Base-by-base conservation (phyloP, 2,888 invertebrate species). In the Phaedon cochleariae region DNA sequence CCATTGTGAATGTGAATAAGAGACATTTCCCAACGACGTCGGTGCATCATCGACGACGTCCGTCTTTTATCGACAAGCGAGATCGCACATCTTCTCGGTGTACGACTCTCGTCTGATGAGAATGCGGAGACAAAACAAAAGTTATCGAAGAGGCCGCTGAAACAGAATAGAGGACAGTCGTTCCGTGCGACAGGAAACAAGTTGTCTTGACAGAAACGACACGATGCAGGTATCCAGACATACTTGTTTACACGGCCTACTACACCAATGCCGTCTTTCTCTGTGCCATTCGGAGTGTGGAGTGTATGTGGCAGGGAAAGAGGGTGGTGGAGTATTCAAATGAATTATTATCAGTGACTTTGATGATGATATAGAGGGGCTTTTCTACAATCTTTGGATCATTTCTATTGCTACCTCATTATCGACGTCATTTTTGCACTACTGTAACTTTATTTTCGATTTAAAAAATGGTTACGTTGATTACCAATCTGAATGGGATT, bases 161-260 rank as follows among this genome's bases (percentile, higher is more conserved):
- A 62, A 59, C 65, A 55, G 66, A 59, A 67, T 64, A 54, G 63
- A 41, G 60, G 67, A 64, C 68, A 62, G 67, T 62, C 64, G 65
- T 61, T 65, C 54, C 66, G 62, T 65, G 67, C 65, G 62, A 62
- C 67, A 78, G 76, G 79, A 79, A 79, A 79, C 79, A 80, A 79
- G 80, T 80, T 79, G 79, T 78, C 75, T 74, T 75, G 76, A 74
- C 76, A 75, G 73, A 74, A 74, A 72, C 76, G 76, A 77, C 78
- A 78, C 75, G 76, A 74, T 76, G 74, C 77, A 76, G 75, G 76
- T 75, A 77, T 77, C 69, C 74, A 72, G 74, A 75, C 75, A 74
- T 73, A 75, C 76, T 74, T 74, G 78, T 77, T 77, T 75, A 77
- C 76, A 73, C 69, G 71, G 71, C 72, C 72, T 73, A 72, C 69